Evolutionary conservation across 2,797 vertebrate genomes (phyloP), one percentile per base, ranked within the genome.

Genomic region (Chromis chromis): DNA sequence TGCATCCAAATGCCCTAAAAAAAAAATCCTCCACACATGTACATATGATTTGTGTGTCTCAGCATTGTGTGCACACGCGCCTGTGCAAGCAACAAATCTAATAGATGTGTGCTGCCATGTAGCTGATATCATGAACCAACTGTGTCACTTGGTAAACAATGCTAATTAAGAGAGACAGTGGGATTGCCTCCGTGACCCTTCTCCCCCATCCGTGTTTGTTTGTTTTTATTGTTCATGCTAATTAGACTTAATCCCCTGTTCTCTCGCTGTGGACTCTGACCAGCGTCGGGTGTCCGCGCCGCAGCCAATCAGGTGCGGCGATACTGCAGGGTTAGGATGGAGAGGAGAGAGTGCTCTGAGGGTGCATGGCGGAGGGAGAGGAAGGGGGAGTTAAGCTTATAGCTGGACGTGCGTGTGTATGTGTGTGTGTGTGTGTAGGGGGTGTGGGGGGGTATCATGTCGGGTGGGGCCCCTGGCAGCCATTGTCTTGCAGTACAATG

Each of bases 181-280:
- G 87, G 91, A 89, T 90, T 86, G 89, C 86, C 89, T 83, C 65
- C 21, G 42, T 92, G 92, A 93, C 92, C 93, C 81, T 65, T 77
- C 70, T 78, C 70, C 86, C 84, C 67, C 70, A 54, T 73, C 84
- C 57, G 25, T 85, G 83, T 91, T 91, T 92, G 88, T 92, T 94
- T 93, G 89, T 93, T 92, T 93, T 93, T 92, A 92, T 94, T 92
- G 85, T 93, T 89, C 89, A 92, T 91, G 90, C 91, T 94, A 95
- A 95, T 95, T 93, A 95, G 88, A 64, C 88, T 76, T 94, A 95
- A 95, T 94, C 93, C 88, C 86, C 83, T 21, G 63, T 81, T 85
- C 76, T 78, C 67, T 89, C 58, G 3, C 81, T 1, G 61, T 62
- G 74, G 88, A 88, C 84, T 78, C 81, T 85, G 92, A 92, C 89